These are phyloP conservation scores for Pelochelys cantorii DNA, from an alignment of 2,797 vertebrate species.

Conservation along the genomic window DNA sequence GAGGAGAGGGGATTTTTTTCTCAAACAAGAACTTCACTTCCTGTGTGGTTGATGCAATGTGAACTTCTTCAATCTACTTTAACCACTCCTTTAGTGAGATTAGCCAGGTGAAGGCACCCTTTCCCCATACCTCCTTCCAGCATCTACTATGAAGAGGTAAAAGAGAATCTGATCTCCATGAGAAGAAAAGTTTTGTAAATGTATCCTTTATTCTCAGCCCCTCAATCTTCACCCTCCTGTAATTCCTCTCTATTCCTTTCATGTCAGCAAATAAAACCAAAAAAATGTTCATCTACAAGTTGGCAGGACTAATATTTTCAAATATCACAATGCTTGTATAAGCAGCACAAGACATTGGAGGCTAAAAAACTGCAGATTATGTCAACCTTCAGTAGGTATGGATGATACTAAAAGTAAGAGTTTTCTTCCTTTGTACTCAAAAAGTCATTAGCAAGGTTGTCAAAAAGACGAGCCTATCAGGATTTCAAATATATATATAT, in stretches of 20 bases:
- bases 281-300: slow-evolving; percentile 19
- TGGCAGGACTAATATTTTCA: slow-evolving; percentile 53
- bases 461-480: slow-evolving; percentile 30
- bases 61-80: neutral
- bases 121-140: neutral
- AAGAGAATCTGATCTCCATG: neutral
- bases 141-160: rapidly evolving
- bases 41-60: neutral
- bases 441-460: slow-evolving; percentile 64
- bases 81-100: neutral
- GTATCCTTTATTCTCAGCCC: neutral
- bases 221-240: neutral
- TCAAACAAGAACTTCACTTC: neutral
- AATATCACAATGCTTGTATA: slow-evolving; percentile 68
- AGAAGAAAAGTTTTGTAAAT: neutral
- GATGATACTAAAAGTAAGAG: slow-evolving; percentile 62
- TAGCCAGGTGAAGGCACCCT: neutral
- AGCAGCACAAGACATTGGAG: slow-evolving; percentile 57
- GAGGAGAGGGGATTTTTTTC: rapidly evolving
- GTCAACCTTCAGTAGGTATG: slow-evolving; percentile 34
- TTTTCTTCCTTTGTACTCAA: neutral
- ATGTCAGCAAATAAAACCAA: slow-evolving; percentile 54
- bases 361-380: slow-evolving; percentile 61
- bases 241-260: neutral
- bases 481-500: slow-evolving; percentile 56